A percentile compares a stretch with the other conserved stretches of the same genome.
Conservation (phyloP, 2,888 invertebrate genomes). For the Ditylenchus weischeri region DNA sequence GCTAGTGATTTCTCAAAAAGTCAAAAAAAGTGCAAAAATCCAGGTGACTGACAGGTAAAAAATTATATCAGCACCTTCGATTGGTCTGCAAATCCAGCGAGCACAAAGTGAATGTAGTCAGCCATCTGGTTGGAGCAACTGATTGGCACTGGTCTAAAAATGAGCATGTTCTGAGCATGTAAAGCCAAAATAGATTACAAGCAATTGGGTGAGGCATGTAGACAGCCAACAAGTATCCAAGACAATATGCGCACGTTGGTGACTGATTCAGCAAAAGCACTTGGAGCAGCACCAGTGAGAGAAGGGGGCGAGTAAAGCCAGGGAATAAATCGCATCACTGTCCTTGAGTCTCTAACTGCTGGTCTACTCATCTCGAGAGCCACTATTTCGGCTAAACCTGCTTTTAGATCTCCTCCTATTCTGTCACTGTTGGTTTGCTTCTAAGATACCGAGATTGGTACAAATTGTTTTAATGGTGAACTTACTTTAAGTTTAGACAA, state of each 20-base stretch:
- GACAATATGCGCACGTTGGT: constrained; percentile 87
- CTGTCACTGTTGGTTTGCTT: constrained; percentile 64
- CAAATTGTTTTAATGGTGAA: background rate
- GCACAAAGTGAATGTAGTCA: constrained; percentile 91
- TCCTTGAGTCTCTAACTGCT: constrained; percentile 48
- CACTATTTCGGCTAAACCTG: constrained; percentile 77
- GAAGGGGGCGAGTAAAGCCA: constrained; percentile 57
- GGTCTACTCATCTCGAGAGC: constrained; percentile 86
- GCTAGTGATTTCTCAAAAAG: too few species aligned
- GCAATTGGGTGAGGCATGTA: background rate
- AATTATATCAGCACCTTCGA: constrained; percentile 67
- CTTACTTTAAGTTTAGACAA: constrained; percentile 88
- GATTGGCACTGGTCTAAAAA: constrained; percentile 75
- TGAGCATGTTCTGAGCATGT: background rate
- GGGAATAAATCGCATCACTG: constrained; percentile 55
- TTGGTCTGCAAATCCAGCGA: constrained; percentile 94
- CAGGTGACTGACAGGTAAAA: background rate
- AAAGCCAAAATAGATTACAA: background rate
- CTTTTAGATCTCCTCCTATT: constrained; percentile 89
- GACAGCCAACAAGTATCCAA: constrained; percentile 72
- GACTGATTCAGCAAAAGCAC: constrained; percentile 57
- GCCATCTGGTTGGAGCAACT: constrained; percentile 88
- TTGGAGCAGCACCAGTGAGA: constrained; percentile 53
- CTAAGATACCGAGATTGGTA: constrained; percentile 23
- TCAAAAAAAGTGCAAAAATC: too few species aligned